Evolutionary conservation across 2,797 vertebrate genomes (phyloP), one percentile per base, ranked within the genome.

Genomic region (Potorous gilbertii): DNA sequence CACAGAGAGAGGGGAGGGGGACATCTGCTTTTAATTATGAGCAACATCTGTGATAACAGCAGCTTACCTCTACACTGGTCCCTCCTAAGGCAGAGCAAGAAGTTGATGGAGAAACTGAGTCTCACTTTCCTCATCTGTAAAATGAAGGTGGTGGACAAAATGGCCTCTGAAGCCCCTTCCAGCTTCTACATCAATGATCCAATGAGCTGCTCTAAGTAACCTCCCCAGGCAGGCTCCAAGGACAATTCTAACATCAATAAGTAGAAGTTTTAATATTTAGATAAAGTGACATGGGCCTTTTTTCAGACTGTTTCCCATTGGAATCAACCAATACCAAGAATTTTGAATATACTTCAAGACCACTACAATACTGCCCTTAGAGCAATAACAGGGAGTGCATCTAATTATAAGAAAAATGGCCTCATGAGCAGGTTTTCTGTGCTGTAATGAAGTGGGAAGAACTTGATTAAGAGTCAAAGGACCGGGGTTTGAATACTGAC

Each of bases 261-360:
- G 6, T 46, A 56, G 92, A 96, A 9, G 28, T 95, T 96, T 94
- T 93, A 96, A 50, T 14, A 55, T 46, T 91, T 54, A 94, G 27
- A 29, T 94, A 31, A 96, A 56, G 28, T 54, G 46, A 87, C 52
- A 95, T 27, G 4, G 55, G 31, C 21, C 28, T 56, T 94, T 95
- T 59, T 96, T 90, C 55, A 62, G n/a, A 11, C 50, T 92, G 2
- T 95, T 90, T 95, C 81, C 62, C 40, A 27, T 56, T 52, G 90
- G 91, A 94, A 55, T 94, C 91, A 95, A 59, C 92, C 92, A 94
- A 95, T 97, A 93, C 11, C 10, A 90, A 94, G 57, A 93, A 92
- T 92, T 95, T 74, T 93, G 93, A 95, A 16, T 91, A 34, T 81
- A 90, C n/a, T 90, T 40, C 90, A 2, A 40, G 3, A 59, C 90